Evolutionary conservation across 2,797 vertebrate genomes (phyloP), one percentile per base, ranked within the genome.

Genomic region (Manis javanica): DNA sequence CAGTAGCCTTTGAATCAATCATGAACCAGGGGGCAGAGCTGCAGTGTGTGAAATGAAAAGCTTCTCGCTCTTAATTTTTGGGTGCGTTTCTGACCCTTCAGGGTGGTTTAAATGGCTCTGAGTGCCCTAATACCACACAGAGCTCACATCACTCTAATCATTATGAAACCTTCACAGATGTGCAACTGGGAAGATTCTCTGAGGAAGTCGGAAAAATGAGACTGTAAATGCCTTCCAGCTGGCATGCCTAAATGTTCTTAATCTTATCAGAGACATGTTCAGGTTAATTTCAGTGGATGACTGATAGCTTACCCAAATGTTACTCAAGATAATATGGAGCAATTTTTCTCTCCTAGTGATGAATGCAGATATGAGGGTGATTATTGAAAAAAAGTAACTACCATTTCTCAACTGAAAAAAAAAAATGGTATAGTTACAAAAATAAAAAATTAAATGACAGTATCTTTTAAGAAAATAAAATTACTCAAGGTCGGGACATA

Each of bases 151-250:
- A 68, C 94, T 85, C 16, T 37, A 66, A 82, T 89, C 14, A 0
- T 95, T 57, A 34, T 1, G 71, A 93, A 96, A 93, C 87, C 90
- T 29, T n/a, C 94, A 91, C 97, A 98, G 98, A 97, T 95, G 95
- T 96, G 95, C 77, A 1, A 1, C 11, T 53, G 96, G 51, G 88
- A 97, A 88, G 95, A 90, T 97, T 97, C 93, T 91, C 97, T 59
- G 75, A 93, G 95, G 78, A 95, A 90, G 84, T 1, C 66, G 84
- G 94, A 89, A n/a, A 97, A 98, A 97, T 92, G 94, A 93, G 97
- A 91, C 91, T 83, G 74, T 93, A 96, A 96, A 71, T 91, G 95
- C 96, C 96, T 96, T 97, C 96, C 98, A 98, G 98, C 97, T 98
- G 98, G 95, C 86, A 12, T 29, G 31, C 79, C 91, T 64, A 87